These are phyloP conservation scores for Oceanodroma tethys DNA, from an alignment of 2,113 vertebrate genomes.

Conservation along the genomic window DNA sequence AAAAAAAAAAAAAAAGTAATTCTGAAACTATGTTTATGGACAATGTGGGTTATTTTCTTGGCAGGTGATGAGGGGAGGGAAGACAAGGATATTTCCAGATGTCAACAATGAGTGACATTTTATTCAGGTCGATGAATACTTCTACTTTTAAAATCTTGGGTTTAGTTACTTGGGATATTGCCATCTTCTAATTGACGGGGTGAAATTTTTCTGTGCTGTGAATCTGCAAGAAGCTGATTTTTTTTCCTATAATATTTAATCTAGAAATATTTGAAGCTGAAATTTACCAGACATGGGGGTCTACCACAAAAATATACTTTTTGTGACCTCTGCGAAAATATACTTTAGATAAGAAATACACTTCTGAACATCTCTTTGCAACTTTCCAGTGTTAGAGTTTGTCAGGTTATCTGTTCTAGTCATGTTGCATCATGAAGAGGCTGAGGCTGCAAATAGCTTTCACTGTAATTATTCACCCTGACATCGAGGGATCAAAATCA, in stretches of 20 bases:
- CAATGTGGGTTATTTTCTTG: background rate
- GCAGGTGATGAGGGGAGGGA: background rate
- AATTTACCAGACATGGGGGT: background rate
- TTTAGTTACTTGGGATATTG: background rate
- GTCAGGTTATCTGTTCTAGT: background rate
- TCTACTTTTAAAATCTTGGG: background rate
- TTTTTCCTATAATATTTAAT: background rate
- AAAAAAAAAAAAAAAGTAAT: background rate
- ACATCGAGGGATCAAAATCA: slow-evolving; percentile 6
- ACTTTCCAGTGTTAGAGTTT: background rate
- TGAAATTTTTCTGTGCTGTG: background rate
- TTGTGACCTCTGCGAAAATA: background rate
- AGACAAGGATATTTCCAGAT: background rate
- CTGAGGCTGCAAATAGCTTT: background rate
- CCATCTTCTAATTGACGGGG: background rate
- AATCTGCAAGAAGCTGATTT: background rate
- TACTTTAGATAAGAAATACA: background rate
- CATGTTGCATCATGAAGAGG: background rate
- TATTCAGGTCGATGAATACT: background rate
- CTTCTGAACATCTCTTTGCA: background rate
- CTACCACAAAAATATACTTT: background rate
- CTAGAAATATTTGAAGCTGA: background rate
- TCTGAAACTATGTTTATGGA: background rate
- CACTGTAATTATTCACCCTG: slow-evolving; percentile 32
- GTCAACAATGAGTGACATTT: background rate